Evolutionary conservation across 2,888 invertebrate species (phyloP).

Genomic region (Pollenia amentaria): DNA sequence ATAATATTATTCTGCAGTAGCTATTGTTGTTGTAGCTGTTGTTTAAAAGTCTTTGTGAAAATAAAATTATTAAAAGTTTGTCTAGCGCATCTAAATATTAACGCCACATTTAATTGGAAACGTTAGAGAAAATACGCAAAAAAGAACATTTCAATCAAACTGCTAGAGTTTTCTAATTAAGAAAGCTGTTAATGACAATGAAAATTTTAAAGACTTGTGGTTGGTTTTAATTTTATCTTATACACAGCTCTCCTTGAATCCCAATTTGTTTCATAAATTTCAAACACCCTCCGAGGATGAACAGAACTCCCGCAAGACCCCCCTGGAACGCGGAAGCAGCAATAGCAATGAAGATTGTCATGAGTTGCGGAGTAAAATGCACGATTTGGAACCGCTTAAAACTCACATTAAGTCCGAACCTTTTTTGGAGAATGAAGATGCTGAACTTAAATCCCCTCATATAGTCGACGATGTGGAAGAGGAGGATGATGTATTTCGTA

Average conservation of each 20-base stretch:
- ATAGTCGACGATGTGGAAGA: slow-evolving; percentile 60
- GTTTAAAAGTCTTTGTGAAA: slow-evolving; percentile 9
- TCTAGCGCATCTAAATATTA: slow-evolving; percentile 41
- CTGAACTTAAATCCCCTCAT: slow-evolving; percentile 23
- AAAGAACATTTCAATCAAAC: slow-evolving; percentile 13
- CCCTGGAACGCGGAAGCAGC: slow-evolving; percentile 45
- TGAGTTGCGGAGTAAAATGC: slow-evolving; percentile 18
- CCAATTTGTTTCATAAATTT: slow-evolving; percentile 65
- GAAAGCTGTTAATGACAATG: background rate
- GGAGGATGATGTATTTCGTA: slow-evolving; percentile 60
- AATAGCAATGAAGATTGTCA: slow-evolving; percentile 29
- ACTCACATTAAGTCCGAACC: slow-evolving; percentile 65
- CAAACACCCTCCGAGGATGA: slow-evolving; percentile 53
- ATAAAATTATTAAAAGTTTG: slow-evolving; percentile 61
- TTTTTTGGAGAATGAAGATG: slow-evolving; percentile 39
- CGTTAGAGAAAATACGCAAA: slow-evolving; percentile 10
- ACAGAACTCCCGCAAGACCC: slow-evolving; percentile 35
- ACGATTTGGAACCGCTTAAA: slow-evolving; percentile 39
- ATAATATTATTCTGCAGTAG: slow-evolving; percentile 33
- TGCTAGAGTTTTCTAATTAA: background rate
- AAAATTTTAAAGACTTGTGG: background rate
- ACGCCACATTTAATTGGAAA: slow-evolving; percentile 64
- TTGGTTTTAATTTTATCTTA: background rate
- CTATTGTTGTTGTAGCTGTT: slow-evolving; percentile 21
- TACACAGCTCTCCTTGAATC: slow-evolving; percentile 65